phyloP scores from a whole-genome alignment of 2,797 vertebrate species.

The Florisuga fusca region DNA sequence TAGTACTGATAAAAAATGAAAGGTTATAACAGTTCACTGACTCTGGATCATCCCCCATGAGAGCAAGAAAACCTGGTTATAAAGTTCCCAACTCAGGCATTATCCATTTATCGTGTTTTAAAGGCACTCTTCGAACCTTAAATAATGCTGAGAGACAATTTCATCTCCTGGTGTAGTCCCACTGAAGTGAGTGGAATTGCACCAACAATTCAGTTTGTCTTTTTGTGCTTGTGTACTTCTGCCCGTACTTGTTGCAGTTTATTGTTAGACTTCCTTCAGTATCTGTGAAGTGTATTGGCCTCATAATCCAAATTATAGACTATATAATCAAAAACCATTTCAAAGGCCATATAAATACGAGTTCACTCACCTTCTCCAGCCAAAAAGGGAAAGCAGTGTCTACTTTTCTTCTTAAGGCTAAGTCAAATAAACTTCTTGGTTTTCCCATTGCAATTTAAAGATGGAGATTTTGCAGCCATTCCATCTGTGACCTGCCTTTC shows the following conservation, averaged over 20 bases:
- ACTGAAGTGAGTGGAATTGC: not conserved
- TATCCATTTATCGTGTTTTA: constrained; percentile 45
- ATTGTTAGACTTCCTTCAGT: not conserved
- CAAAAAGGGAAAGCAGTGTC: not conserved
- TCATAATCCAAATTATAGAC: constrained; percentile 5
- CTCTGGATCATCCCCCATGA: constrained; percentile 38
- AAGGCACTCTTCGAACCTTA: constrained; percentile 9
- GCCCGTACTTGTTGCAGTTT: not conserved
- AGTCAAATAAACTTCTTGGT: not conserved
- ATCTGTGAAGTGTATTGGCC: constrained; percentile 3
- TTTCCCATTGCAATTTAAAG: not conserved
- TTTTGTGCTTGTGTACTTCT: not conserved
- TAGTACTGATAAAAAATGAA: constrained; percentile 61
- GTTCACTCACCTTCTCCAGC: not conserved
- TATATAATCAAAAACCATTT: not conserved
- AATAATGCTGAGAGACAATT: constrained; percentile 44
- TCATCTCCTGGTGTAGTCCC: not conserved
- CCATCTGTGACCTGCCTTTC: not conserved
- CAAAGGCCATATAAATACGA: constrained; percentile 12
- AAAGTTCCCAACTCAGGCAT: not conserved
- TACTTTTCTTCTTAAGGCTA: not conserved
- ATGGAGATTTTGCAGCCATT: not conserved
- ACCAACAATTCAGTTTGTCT: constrained; percentile 20
- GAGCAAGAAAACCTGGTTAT: constrained; percentile 7
- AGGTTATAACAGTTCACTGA: constrained; percentile 65